phyloP scores from a whole-genome alignment of 2,797 vertebrate species.

The Epinephelus malabaricus region DNA sequence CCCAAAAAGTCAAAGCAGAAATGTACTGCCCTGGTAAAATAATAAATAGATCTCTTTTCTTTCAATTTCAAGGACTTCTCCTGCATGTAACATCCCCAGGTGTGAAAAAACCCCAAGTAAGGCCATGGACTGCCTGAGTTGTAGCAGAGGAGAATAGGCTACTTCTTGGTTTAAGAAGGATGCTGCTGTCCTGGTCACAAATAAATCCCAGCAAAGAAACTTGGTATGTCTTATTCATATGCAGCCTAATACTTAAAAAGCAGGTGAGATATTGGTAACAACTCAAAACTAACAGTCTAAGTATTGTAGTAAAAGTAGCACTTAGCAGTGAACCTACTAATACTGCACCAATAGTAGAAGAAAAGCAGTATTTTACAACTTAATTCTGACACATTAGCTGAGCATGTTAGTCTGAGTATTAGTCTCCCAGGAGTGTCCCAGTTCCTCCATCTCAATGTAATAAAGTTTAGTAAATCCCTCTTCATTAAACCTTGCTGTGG shows the following conservation, averaged over 20 bases:
- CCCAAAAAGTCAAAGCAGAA: not conserved
- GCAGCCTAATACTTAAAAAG: too few relatives aligned
- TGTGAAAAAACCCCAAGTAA: too few relatives aligned
- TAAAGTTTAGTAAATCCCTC: conserved; percentile 69
- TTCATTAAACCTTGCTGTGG: conserved; percentile 57
- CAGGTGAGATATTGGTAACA: not conserved
- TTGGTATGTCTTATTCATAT: not conserved
- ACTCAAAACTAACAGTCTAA: not conserved
- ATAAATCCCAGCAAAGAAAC: not conserved
- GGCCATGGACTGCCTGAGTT: too few relatives aligned
- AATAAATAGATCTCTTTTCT: not conserved
- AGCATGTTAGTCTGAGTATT: not conserved
- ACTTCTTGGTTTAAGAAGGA: not conserved
- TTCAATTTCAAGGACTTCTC: not conserved
- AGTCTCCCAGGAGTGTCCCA: not conserved
- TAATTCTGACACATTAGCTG: not conserved
- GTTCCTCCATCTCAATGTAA: conserved; percentile 23
- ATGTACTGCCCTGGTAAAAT: not conserved
- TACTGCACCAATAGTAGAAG: not conserved
- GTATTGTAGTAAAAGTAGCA: not conserved
- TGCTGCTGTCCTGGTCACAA: not conserved
- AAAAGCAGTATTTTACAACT: not conserved
- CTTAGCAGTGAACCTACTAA: not conserved
- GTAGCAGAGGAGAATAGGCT: too few relatives aligned
- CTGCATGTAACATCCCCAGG: too few relatives aligned